Percentiles rank a stretch among this genome's conserved stretches.
These are phyloP conservation scores for Ciona savignyi DNA, from an alignment of 23 tunicate species.

Conservation along the genomic window DNA sequence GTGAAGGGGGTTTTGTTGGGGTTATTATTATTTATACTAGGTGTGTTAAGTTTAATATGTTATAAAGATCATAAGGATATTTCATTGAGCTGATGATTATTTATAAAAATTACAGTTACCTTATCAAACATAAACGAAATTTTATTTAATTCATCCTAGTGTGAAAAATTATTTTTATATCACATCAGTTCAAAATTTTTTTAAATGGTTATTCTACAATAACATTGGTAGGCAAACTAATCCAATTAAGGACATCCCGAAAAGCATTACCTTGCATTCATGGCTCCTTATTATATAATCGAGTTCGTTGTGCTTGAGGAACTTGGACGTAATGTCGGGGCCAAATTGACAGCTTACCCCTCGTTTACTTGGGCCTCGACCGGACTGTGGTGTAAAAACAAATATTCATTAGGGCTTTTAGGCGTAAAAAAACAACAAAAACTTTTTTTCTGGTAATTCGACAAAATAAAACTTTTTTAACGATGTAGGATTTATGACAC, in stretches of 20 bases:
- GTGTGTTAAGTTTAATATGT: too few species aligned
- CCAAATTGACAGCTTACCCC: conserved; percentile 95
- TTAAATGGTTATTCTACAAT: too few species aligned
- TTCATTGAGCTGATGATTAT: too few species aligned
- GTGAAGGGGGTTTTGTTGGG: too few species aligned
- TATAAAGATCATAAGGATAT: too few species aligned
- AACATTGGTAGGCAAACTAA: neutral
- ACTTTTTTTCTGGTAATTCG: too few species aligned
- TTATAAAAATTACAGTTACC: neutral
- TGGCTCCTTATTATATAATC: conserved; percentile 97
- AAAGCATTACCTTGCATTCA: conserved; percentile 92
- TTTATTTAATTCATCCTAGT: neutral
- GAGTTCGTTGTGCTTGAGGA: conserved; percentile 64
- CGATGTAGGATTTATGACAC: neutral
- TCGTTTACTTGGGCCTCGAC: conserved; percentile 86
- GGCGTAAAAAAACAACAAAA: too few species aligned
- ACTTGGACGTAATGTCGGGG: conserved; percentile 88
- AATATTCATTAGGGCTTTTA: too few species aligned
- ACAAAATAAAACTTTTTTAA: too few species aligned
- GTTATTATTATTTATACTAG: too few species aligned
- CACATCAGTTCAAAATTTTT: neutral
- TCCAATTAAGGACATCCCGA: neutral
- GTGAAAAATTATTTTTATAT: neutral
- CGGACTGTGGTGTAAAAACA: conserved; percentile 56
- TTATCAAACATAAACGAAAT: neutral